Base-by-base conservation (phyloP, 2,888 invertebrate species). In the Dimorphilus gyrociliatus region DNA sequence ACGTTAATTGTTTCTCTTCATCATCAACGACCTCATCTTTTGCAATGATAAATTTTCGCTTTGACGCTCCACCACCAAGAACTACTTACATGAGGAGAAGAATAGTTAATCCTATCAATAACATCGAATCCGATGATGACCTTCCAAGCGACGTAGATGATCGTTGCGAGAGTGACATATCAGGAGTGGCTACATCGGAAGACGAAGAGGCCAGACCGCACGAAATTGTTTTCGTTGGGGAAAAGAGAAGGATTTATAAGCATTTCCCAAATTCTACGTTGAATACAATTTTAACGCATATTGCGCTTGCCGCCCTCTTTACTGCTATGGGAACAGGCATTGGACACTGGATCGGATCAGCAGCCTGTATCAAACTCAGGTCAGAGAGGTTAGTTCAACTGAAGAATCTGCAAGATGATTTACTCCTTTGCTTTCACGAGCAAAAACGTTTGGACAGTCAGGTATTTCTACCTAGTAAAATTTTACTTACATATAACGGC, bases 81-180 rank as follows among this genome's bases (percentile, higher is more conserved):
- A n/a, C n/a, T n/a, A n/a, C n/a, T n/a, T n/a, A n/a, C n/a, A n/a
- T n/a, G n/a, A n/a, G n/a, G n/a, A n/a, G n/a, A n/a, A n/a, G n/a
- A n/a, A n/a, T n/a, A n/a, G n/a, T n/a, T n/a, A n/a, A n/a, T n/a
- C n/a, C n/a, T n/a, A n/a, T n/a, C n/a, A n/a, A n/a, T n/a, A n/a
- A n/a, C n/a, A n/a, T n/a, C n/a, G n/a, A n/a, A n/a, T n/a, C n/a
- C n/a, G 34, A 35, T 14, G 40, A 40, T n/a, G 28, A 35, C 12
- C 10, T 35, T 14, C 35, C 32, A 5, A 24, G 24, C 7, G 39
- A 40, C 23, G 33, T 41, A 4, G 41, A 41, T 25, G 41, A 41
- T 27, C 28, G 41, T 2, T 41, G 41, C 33, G 41, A 41, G 25
- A 41, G 41, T 26, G 41, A 41, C 29, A 41, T 41, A 33, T 41